phyloP scores from a whole-genome alignment of 2,797 vertebrate species.

The Melanotaenia trifasciata region DNA sequence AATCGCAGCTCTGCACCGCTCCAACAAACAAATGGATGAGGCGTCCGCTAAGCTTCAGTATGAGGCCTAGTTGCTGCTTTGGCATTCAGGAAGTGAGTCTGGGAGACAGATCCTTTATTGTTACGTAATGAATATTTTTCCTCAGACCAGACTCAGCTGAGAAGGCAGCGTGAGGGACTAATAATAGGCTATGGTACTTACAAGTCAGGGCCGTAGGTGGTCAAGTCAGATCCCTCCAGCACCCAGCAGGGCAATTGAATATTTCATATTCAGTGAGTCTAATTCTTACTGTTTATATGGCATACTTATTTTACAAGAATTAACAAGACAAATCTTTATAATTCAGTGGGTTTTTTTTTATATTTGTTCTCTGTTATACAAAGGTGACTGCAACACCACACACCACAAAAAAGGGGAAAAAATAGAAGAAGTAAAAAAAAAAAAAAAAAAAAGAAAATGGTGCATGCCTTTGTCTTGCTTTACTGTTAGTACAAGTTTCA shows the following conservation, averaged over 20 bases:
- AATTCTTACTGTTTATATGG: slow-evolving; percentile 7
- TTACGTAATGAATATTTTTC: slow-evolving; percentile 81
- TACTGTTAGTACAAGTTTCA: slow-evolving; percentile 58
- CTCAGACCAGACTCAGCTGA: slow-evolving; percentile 73
- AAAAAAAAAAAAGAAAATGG: slow-evolving; percentile 46
- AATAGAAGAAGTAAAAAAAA: slow-evolving; percentile 4
- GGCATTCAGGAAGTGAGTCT: slow-evolving; percentile 80
- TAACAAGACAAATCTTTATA: slow-evolving; percentile 5
- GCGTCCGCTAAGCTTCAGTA: slow-evolving; percentile 60
- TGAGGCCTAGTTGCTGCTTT: slow-evolving; percentile 64
- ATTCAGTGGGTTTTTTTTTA: slow-evolving; percentile 20
- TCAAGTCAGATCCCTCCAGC: slow-evolving; percentile 42
- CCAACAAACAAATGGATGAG: slow-evolving; percentile 65
- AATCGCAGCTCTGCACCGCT: slow-evolving; percentile 43
- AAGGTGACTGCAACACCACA: slow-evolving; percentile 7
- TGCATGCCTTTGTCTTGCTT: slow-evolving; percentile 66
- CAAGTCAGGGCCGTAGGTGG: slow-evolving; percentile 46
- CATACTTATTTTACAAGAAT: slow-evolving; percentile 5
- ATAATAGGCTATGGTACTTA: slow-evolving; percentile 76
- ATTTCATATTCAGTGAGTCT: slow-evolving; percentile 15
- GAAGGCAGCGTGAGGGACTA: slow-evolving; percentile 75
- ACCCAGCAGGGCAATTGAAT: slow-evolving; percentile 15
- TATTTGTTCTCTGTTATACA: slow-evolving; percentile 30
- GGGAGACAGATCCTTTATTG: slow-evolving; percentile 79
- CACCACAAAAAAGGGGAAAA: too few species aligned